A percentile compares a stretch with the other conserved stretches of the same genome.
These are phyloP conservation scores for Harmothoe impar DNA, from an alignment of 2,888 invertebrate genomes.

Conservation along the genomic window DNA sequence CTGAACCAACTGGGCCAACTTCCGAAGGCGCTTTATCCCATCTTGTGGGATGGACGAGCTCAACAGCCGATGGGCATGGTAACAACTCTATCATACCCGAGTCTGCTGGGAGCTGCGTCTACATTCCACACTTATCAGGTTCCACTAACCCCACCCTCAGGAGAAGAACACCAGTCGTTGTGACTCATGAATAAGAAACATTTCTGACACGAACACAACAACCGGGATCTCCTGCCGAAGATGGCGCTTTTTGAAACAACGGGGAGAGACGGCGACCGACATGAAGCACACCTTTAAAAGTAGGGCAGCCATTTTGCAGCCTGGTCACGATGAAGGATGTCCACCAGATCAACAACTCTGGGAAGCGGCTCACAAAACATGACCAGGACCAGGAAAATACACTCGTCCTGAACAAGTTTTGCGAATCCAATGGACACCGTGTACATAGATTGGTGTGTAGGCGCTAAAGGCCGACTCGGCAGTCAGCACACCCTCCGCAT, in stretches of 20 bases:
- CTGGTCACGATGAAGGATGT: slow-evolving; percentile 30
- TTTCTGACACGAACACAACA: slow-evolving; percentile 23
- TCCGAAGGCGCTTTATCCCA: not conserved
- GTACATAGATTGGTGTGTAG: not conserved
- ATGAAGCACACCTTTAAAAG: not conserved
- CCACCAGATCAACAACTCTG: slow-evolving; percentile 45
- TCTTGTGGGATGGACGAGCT: not conserved
- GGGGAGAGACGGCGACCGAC: not conserved
- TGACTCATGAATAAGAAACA: not conserved
- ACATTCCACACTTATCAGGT: not conserved
- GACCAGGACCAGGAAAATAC: slow-evolving; percentile 48
- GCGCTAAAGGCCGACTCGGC: not conserved
- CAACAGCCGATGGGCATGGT: slow-evolving; percentile 49
- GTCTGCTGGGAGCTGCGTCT: slow-evolving; percentile 22
- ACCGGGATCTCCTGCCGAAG: slow-evolving; percentile 28
- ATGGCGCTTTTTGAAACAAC: not conserved
- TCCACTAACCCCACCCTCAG: not conserved
- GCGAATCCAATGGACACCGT: slow-evolving; percentile 58
- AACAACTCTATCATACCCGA: slow-evolving; percentile 40
- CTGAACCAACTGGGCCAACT: too few species aligned
- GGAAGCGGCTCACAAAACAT: slow-evolving; percentile 59
- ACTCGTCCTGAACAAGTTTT: slow-evolving; percentile 61
- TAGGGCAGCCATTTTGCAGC: slow-evolving; percentile 3
- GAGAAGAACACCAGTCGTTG: slow-evolving; percentile 22
- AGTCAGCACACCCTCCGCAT: not conserved